Conservation (phyloP, 1,140 invertebrate genomes). For the Yoshiicerus persimilis region DNA sequence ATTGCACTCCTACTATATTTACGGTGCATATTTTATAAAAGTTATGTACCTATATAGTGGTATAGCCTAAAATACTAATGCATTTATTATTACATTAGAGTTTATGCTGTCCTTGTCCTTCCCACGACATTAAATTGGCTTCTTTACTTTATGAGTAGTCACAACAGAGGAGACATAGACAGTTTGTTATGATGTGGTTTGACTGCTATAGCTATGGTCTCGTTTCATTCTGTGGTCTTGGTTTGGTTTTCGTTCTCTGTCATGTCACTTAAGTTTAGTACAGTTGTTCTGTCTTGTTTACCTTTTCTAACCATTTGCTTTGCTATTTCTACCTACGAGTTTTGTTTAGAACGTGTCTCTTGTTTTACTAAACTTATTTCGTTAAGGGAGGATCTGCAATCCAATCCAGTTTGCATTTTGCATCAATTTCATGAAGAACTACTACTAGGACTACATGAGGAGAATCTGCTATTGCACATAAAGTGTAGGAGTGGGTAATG, state of each 20-base stretch:
- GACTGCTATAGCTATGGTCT: not conserved
- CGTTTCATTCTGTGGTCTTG: not conserved
- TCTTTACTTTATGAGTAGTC: not conserved
- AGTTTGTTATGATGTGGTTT: too few relatives aligned
- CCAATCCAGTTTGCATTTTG: too few relatives aligned
- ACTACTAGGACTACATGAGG: not conserved
- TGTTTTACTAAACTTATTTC: not conserved
- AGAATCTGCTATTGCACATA: not conserved
- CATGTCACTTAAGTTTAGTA: not conserved
- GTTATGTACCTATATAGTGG: too few relatives aligned
- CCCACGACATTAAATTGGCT: not conserved
- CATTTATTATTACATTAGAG: too few relatives aligned
- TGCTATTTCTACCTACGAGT: too few relatives aligned
- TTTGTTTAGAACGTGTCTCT: not conserved
- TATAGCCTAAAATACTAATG: too few relatives aligned
- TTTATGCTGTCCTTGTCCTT: not conserved
- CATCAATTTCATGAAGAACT: not conserved
- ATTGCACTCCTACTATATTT: too few relatives aligned
- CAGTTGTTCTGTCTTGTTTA: not conserved
- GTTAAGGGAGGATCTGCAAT: not conserved
- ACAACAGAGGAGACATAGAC: too few relatives aligned
- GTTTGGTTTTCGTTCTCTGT: too few relatives aligned
- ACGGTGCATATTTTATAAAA: too few relatives aligned
- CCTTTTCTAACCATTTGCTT: not conserved
- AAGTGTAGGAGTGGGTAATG: not conserved